A percentile compares a stretch with the other conserved stretches of the same genome.
These are phyloP conservation scores for Pomacea maculata DNA, from an alignment of 1,140 invertebrate genomes.

Conservation along the genomic window DNA sequence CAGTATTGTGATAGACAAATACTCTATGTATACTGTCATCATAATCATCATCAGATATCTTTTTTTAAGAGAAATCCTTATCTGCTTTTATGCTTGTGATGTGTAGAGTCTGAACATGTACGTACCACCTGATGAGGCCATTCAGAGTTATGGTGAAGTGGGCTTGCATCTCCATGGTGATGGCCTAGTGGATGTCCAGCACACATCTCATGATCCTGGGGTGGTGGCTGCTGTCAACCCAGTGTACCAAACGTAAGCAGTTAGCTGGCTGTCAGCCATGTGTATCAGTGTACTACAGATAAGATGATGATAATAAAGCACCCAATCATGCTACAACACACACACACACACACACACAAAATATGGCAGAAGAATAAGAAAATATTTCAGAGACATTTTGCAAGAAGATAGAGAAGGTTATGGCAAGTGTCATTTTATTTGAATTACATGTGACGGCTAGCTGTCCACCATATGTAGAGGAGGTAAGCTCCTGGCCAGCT, in stretches of 20 bases:
- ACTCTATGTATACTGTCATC: not conserved
- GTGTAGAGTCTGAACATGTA: constrained; percentile 58
- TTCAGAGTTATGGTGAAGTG: constrained; percentile 48
- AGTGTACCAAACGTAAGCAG: constrained; percentile 44
- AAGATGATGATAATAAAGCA: no score
- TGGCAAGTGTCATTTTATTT: no score
- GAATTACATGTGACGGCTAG: no score
- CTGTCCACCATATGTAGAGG: no score
- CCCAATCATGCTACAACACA: no score
- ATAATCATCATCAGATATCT: not conserved
- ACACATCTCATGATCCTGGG: constrained; percentile 37
- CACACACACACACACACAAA: no score
- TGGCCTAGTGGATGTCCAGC: constrained; percentile 32
- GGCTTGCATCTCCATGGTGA: constrained; percentile 44
- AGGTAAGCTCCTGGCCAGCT: no score
- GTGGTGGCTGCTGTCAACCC: constrained; percentile 52
- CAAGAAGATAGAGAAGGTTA: no score
- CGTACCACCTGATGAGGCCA: constrained; percentile 55
- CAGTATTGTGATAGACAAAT: not conserved
- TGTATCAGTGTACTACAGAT: no score
- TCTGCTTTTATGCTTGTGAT: not conserved
- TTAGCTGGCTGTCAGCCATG: no score
- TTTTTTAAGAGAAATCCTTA: not conserved
- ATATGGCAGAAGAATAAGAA: no score
- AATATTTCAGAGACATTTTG: no score